phyloP scores from a whole-genome alignment of 2,113 vertebrate species.

The Rutilus rutilus region DNA sequence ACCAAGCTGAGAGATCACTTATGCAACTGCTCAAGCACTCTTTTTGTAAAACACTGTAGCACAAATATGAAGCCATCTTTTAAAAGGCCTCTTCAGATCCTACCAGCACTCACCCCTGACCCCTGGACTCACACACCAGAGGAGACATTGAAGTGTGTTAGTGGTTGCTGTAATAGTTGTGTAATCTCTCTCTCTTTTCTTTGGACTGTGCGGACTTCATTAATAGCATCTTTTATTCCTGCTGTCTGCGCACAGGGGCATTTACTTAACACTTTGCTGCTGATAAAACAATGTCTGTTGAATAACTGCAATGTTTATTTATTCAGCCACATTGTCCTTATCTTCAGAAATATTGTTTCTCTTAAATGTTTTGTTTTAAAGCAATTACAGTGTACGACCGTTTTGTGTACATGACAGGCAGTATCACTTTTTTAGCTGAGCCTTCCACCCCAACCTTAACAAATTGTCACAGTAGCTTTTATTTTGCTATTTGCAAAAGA shows the following conservation, averaged over 20 bases:
- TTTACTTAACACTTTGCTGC: slow-evolving; percentile 60
- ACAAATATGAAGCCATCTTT: not conserved
- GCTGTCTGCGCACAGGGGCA: slow-evolving; percentile 55
- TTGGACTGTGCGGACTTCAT: slow-evolving; percentile 62
- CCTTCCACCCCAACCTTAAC: slow-evolving; percentile 51
- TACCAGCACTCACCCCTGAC: not conserved
- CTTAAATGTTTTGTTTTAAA: slow-evolving; percentile 54
- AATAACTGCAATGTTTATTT: slow-evolving; percentile 62
- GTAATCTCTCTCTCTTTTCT: slow-evolving; percentile 39
- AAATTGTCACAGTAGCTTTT: slow-evolving; percentile 56
- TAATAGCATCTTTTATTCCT: slow-evolving; percentile 64
- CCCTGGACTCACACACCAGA: not conserved
- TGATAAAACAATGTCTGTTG: slow-evolving; percentile 49
- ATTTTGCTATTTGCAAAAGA: slow-evolving; percentile 48
- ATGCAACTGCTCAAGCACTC: not conserved
- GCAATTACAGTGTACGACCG: slow-evolving; percentile 57
- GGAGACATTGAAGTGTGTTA: not conserved
- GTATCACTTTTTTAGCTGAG: slow-evolving; percentile 41
- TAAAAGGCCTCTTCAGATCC: slow-evolving; percentile 6
- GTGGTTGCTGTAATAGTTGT: slow-evolving; percentile 5
- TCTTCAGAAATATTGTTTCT: slow-evolving; percentile 57
- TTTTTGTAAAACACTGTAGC: not conserved
- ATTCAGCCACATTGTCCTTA: slow-evolving; percentile 56
- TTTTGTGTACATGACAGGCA: slow-evolving; percentile 57
- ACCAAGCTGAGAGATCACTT: not conserved